phyloP scores from a whole-genome alignment of 2,113 vertebrate species.

The Tretioscincus oriximinensis region DNA sequence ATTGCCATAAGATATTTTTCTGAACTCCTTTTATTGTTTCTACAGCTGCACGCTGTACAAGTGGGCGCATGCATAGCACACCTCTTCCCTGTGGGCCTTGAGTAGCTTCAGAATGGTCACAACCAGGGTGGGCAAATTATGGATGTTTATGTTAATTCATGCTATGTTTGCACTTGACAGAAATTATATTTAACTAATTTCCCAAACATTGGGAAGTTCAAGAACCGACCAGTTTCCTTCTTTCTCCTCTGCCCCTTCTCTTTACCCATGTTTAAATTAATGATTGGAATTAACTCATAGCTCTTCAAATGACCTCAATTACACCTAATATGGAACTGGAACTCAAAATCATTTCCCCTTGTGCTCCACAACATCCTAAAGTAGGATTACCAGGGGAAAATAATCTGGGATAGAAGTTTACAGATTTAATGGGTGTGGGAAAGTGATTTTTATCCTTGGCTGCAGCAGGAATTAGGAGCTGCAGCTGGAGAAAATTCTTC shows the following conservation, averaged over 20 bases:
- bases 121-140: slow-evolving; percentile 27
- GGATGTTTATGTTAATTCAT: slow-evolving; percentile 30
- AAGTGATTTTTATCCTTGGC: too few relatives aligned
- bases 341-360: not conserved
- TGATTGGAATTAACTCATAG: not conserved
- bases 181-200: not conserved
- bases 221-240: not conserved
- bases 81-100: slow-evolving; percentile 6
- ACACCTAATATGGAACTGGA: not conserved
- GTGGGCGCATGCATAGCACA: slow-evolving; percentile 13
- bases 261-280: not conserved
- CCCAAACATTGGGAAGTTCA: not conserved
- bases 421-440: too few relatives aligned
- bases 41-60: slow-evolving; percentile 2
- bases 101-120: slow-evolving; percentile 7
- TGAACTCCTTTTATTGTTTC: not conserved
- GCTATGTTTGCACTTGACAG: slow-evolving; percentile 10
- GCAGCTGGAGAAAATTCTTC: too few relatives aligned
- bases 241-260: too few relatives aligned
- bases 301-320: not conserved
- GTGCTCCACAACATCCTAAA: not conserved
- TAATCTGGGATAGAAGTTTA: too few relatives aligned
- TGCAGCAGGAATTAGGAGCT: too few relatives aligned
- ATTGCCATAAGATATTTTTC: not conserved
- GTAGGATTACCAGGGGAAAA: too few relatives aligned